phyloP scores from a whole-genome alignment of 2,888 invertebrate species.

The Rhaphigaster nebulosa region DNA sequence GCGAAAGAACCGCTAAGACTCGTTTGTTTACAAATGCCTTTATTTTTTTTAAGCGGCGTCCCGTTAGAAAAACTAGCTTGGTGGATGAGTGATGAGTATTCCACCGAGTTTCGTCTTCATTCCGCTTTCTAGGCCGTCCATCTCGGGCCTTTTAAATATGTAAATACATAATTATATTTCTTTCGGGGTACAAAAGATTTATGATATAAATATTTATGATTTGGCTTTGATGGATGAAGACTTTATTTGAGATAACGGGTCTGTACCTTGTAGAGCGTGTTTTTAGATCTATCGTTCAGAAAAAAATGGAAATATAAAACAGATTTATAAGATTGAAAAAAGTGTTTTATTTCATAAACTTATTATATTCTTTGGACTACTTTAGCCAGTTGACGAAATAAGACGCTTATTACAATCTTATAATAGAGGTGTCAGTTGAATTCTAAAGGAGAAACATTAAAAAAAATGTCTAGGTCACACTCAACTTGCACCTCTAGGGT shows the following conservation, averaged over 20 bases:
- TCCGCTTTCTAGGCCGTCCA: background rate
- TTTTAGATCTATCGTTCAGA: background rate
- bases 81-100: slow-evolving; percentile 36
- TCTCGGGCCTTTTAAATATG: background rate
- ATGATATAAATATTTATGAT: slow-evolving; percentile 26
- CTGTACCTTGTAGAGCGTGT: background rate
- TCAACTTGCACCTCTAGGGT: too few species aligned
- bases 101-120: slow-evolving; percentile 11
- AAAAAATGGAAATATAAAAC: background rate
- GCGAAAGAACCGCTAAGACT: slow-evolving; percentile 40
- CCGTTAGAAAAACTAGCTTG: slow-evolving; percentile 40
- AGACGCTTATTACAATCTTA: too few species aligned
- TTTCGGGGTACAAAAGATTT: background rate
- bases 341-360: background rate
- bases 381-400: too few species aligned
- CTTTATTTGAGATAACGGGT: background rate
- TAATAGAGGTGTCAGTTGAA: too few species aligned
- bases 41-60: slow-evolving; percentile 1
- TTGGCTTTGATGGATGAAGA: background rate
- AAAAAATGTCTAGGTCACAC: too few species aligned
- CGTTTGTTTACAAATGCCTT: slow-evolving; percentile 46
- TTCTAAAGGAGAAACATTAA: too few species aligned
- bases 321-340: background rate
- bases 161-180: slow-evolving; percentile 25
- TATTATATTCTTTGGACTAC: too few species aligned